Evolutionary conservation across 2,888 invertebrate genomes (phyloP).

Genomic region (Prenolepis imparis): DNA sequence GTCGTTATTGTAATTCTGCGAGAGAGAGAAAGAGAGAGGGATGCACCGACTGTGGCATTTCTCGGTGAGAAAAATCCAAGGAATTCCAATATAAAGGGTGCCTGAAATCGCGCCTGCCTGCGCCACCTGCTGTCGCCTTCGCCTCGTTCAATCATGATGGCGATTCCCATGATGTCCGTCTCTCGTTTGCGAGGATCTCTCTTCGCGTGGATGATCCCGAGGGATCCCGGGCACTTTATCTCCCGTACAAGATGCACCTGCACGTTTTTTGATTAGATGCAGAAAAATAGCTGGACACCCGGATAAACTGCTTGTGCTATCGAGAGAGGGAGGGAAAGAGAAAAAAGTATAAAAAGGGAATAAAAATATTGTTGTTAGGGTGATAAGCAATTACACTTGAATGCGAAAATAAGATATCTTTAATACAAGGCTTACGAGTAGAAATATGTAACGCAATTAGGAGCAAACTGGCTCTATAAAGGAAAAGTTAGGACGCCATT

Average conservation of each 20-base stretch:
- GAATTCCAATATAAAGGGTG: slow-evolving; percentile 76
- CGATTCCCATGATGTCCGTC: slow-evolving; percentile 59
- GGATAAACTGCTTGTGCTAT: neutral
- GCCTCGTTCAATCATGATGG: slow-evolving; percentile 48
- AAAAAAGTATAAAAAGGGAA: no score
- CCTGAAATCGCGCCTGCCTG: slow-evolving; percentile 60
- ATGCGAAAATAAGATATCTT: no score
- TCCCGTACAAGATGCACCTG: slow-evolving; percentile 48
- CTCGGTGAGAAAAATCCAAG: slow-evolving; percentile 69
- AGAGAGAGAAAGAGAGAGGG: neutral
- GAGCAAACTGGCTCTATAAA: no score
- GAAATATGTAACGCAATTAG: no score
- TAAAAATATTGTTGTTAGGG: no score
- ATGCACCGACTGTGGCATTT: slow-evolving; percentile 39
- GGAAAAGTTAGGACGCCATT: no score
- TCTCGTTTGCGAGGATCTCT: slow-evolving; percentile 61
- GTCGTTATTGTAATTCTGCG: slow-evolving; percentile 28
- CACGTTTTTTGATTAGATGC: slow-evolving; percentile 18
- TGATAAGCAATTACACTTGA: no score
- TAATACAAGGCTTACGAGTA: no score
- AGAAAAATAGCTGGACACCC: slow-evolving; percentile 1
- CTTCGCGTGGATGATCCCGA: slow-evolving; percentile 35
- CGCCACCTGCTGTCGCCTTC: slow-evolving; percentile 62
- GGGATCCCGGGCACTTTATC: slow-evolving; percentile 59
- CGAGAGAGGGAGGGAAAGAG: no score